A percentile compares a stretch with the other conserved stretches of the same genome.
These are phyloP conservation scores for Clytia hemisphaerica DNA, from an alignment of 30 jellyfish, hydroid and myxozoan genomes.

Conservation along the genomic window DNA sequence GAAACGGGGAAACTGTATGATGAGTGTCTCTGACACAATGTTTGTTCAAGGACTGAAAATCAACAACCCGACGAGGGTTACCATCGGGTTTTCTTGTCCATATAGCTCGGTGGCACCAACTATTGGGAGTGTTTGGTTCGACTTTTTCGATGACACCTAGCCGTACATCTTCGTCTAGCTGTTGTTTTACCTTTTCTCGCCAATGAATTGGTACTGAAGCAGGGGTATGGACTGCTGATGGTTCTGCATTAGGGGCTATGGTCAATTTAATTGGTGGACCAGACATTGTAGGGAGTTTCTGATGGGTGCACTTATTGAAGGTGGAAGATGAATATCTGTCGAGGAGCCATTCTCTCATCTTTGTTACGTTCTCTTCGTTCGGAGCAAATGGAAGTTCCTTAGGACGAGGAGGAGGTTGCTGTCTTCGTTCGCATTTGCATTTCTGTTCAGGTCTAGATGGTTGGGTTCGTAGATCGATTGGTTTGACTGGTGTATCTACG, in stretches of 20 bases:
- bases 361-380: slow-evolving; percentile 10
- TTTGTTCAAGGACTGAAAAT: slow-evolving; percentile 25
- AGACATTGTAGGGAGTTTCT: slow-evolving; percentile 34
- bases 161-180: slow-evolving; percentile 8
- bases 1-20: slow-evolving; percentile 23
- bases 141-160: slow-evolving; percentile 26
- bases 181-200: slow-evolving; percentile 28
- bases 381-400: slow-evolving; percentile 13
- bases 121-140: slow-evolving; percentile 28
- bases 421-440: slow-evolving; percentile 3
- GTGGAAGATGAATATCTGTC: slow-evolving; percentile 17
- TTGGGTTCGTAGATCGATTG: not conserved
- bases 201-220: slow-evolving; percentile 30
- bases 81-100: not conserved
- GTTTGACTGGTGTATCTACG: not conserved
- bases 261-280: slow-evolving; percentile 19
- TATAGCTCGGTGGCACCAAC: slow-evolving; percentile 37
- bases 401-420: slow-evolving; percentile 20
- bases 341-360: slow-evolving; percentile 27
- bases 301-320: slow-evolving; percentile 37
- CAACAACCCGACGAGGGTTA: slow-evolving; percentile 16
- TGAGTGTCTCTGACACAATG: slow-evolving; percentile 33
- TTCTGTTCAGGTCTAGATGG: not conserved
- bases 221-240: slow-evolving; percentile 32
- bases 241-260: slow-evolving; percentile 19